A percentile compares a stretch with the other conserved stretches of the same genome.
These are phyloP conservation scores for Picus viridis DNA, from an alignment of 2,797 vertebrate genomes.

Conservation along the genomic window DNA sequence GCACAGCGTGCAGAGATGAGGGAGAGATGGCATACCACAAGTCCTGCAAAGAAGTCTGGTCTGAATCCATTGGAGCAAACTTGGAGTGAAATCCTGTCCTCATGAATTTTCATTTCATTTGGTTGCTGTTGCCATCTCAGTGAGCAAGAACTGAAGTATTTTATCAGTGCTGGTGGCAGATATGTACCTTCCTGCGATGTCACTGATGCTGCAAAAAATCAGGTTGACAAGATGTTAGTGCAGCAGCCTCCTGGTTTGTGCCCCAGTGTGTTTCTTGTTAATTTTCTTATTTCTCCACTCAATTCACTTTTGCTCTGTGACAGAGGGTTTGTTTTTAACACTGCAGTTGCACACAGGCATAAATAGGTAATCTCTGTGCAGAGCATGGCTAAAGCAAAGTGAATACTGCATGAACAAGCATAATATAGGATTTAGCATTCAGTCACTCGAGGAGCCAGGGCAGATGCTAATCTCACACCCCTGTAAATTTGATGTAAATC, in stretches of 20 bases:
- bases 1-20: neutral
- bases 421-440: neutral
- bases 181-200: neutral
- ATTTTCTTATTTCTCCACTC: neutral
- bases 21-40: neutral
- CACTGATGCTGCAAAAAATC: conserved; percentile 6
- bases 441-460: conserved; percentile 10
- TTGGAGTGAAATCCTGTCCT: neutral
- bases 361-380: neutral
- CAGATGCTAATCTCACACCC: conserved; percentile 44
- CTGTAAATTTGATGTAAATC: conserved; percentile 58
- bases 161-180: neutral
- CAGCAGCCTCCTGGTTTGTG: neutral
- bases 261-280: neutral
- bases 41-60: neutral
- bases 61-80: neutral
- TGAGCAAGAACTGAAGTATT: neutral
- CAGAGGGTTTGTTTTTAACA: neutral
- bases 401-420: neutral
- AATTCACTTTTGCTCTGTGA: neutral
- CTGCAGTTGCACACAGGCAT: neutral
- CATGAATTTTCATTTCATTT: neutral
- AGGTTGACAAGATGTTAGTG: neutral
- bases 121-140: neutral
- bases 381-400: neutral